Evolutionary conservation across 2,113 vertebrate species (phyloP).

Genomic region (Petaurus breviceps): DNA sequence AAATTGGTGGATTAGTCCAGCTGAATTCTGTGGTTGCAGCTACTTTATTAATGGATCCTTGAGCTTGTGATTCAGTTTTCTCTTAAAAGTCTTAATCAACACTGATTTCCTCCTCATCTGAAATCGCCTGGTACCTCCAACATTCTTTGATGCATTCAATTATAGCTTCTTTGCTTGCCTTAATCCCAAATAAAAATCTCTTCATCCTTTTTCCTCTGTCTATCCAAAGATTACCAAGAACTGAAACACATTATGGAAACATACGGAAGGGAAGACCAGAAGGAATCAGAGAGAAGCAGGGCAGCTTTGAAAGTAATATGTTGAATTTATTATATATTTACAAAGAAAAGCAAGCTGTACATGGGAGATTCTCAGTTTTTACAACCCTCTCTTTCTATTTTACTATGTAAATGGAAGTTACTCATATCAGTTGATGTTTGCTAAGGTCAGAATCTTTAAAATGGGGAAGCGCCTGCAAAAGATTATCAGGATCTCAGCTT

Average conservation of each 20-base stretch:
- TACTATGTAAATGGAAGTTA: neutral
- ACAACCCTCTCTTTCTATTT: neutral
- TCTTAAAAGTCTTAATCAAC: neutral
- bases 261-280: neutral
- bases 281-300: neutral
- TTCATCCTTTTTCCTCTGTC: neutral
- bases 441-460: neutral
- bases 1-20: neutral
- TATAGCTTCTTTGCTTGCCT: neutral
- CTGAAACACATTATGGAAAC: neutral
- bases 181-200: neutral
- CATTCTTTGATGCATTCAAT: neutral
- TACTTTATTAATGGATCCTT: neutral
- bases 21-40: neutral
- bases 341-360: neutral
- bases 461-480: neutral
- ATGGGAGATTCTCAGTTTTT: neutral
- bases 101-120: neutral
- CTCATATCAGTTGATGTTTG: neutral
- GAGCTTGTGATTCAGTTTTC: neutral
- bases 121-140: neutral
- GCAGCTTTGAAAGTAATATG: neutral
- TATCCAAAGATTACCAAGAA: neutral
- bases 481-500: neutral
- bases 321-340: neutral